These are phyloP conservation scores for Zaprionus lineosus DNA, from an alignment of 2,888 invertebrate genomes.

Conservation along the genomic window DNA sequence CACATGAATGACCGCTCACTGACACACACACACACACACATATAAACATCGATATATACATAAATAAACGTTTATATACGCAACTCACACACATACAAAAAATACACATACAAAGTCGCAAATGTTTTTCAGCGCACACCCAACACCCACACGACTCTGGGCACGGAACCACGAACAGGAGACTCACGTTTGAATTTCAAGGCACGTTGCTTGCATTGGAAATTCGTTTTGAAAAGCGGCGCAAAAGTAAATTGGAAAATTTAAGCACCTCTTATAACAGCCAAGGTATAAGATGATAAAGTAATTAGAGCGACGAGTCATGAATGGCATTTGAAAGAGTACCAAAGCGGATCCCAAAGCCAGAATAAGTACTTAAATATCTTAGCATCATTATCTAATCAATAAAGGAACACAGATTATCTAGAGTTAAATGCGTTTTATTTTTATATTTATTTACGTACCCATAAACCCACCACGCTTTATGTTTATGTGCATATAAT, in stretches of 20 bases:
- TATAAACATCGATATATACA: neutral
- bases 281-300: slow-evolving; percentile 49
- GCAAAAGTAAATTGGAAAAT: slow-evolving; percentile 65
- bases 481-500: neutral
- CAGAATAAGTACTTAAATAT: slow-evolving; percentile 8
- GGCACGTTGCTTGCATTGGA: slow-evolving; percentile 66
- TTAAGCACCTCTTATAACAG: slow-evolving; percentile 53
- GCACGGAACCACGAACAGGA: slow-evolving; percentile 18
- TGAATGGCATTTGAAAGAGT: slow-evolving; percentile 38
- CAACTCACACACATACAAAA: neutral
- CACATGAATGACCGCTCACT: slow-evolving; percentile 60
- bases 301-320: slow-evolving; percentile 55
- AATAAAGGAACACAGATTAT: slow-evolving; percentile 52
- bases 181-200: slow-evolving; percentile 60
- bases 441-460: neutral
- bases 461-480: neutral
- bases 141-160: neutral
- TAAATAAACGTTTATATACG: neutral
- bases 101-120: too few species aligned
- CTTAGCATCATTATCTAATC: slow-evolving; percentile 42
- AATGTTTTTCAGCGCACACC: too few species aligned
- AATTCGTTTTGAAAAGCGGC: slow-evolving; percentile 50
- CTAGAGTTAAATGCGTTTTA: slow-evolving; percentile 5
- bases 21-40: slow-evolving; percentile 13
- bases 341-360: neutral